These are phyloP conservation scores for Psammodynastes pulverulentus DNA, from an alignment of 2,113 vertebrate genomes.

Conservation along the genomic window DNA sequence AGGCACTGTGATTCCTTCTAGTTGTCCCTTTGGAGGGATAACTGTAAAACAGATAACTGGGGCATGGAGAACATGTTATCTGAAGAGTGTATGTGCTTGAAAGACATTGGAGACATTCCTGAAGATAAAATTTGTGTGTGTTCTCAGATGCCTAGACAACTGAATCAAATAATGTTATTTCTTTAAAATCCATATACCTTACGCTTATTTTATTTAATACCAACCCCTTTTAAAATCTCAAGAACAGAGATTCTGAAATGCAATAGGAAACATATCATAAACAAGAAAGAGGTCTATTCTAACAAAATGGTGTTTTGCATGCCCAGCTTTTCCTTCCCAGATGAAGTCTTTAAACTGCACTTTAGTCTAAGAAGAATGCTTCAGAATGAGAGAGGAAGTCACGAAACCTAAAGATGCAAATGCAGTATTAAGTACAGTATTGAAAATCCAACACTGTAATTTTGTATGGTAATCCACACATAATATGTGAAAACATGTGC, in stretches of 20 bases:
- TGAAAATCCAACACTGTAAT: slow-evolving; percentile 71
- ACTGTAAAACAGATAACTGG: background rate
- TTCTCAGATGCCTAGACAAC: background rate
- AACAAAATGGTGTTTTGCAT: slow-evolving; percentile 15
- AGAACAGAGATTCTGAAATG: background rate
- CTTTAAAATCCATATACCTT: background rate
- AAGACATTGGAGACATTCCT: background rate
- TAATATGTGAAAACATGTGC: slow-evolving; percentile 76
- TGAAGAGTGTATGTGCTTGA: background rate
- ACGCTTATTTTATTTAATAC: background rate
- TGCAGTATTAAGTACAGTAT: slow-evolving; percentile 73
- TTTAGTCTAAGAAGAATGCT: slow-evolving; percentile 52
- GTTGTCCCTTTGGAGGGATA: background rate
- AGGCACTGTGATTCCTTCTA: too few species aligned
- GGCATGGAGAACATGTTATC: background rate
- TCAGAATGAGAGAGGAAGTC: slow-evolving; percentile 68
- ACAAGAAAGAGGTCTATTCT: background rate
- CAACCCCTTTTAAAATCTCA: background rate
- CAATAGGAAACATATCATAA: slow-evolving; percentile 40
- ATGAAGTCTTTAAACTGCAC: slow-evolving; percentile 52
- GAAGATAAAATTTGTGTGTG: background rate
- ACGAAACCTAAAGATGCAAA: slow-evolving; percentile 70
- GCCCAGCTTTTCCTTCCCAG: slow-evolving; percentile 29
- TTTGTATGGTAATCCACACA: slow-evolving; percentile 74
- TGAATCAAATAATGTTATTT: background rate